Evolutionary conservation across 2,888 invertebrate species (phyloP).

Genomic region (Meteorus colon): DNA sequence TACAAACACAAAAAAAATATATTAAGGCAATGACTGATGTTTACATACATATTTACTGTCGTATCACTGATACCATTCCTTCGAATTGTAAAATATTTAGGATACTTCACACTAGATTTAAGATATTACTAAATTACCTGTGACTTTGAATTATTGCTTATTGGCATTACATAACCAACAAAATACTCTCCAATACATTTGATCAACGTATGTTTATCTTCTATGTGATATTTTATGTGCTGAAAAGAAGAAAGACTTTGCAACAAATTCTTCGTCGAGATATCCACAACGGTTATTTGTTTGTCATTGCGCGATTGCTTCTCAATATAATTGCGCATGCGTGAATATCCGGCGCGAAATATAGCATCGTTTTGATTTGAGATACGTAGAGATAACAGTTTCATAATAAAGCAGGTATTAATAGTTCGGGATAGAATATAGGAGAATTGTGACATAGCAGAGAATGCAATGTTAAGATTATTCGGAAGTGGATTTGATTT

Average conservation of each 20-base stretch:
- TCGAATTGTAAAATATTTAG: neutral
- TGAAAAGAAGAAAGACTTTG: neutral
- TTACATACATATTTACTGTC: neutral
- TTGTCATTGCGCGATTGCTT: conserved; percentile 55
- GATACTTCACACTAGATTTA: too few relatives aligned
- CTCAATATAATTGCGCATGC: neutral
- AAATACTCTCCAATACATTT: conserved; percentile 23
- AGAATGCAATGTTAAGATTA: too few relatives aligned
- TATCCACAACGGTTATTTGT: conserved; percentile 50
- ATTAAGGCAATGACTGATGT: neutral
- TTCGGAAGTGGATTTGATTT: too few relatives aligned
- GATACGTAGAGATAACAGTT: too few relatives aligned
- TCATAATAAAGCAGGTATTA: too few relatives aligned
- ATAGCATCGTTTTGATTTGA: neutral
- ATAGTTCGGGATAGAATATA: too few relatives aligned
- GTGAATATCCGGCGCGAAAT: neutral
- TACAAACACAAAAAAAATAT: conserved; percentile 43
- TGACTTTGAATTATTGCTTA: conserved; percentile 62
- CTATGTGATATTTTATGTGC: neutral
- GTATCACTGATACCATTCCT: neutral
- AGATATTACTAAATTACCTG: conserved; percentile 52
- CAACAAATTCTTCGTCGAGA: conserved; percentile 22
- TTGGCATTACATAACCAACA: conserved; percentile 70
- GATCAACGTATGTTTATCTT: neutral
- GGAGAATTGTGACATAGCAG: too few relatives aligned